Evolutionary conservation across 2,113 vertebrate species (phyloP).

Genomic region (Bolborhynchus lineola): DNA sequence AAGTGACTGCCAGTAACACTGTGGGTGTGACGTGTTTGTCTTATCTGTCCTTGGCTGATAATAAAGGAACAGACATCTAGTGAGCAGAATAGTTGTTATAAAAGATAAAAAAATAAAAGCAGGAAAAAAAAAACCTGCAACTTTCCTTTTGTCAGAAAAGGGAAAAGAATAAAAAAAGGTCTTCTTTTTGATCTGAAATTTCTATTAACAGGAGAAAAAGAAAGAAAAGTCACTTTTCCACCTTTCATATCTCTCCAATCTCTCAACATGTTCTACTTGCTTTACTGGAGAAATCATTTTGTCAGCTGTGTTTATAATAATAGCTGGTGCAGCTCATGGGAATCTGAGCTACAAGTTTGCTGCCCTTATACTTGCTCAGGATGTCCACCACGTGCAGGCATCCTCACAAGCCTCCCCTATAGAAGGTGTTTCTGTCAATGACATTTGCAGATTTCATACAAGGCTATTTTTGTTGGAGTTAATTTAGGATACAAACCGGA

Average conservation of each 20-base stretch:
- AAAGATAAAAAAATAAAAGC: neutral
- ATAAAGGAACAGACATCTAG: neutral
- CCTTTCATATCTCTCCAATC: neutral
- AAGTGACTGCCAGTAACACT: neutral
- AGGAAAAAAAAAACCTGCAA: neutral
- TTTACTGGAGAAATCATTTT: conserved; percentile 38
- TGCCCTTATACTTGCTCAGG: conserved; percentile 14
- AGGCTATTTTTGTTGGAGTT: conserved; percentile 27
- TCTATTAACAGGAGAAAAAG: neutral
- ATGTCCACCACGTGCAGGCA: neutral
- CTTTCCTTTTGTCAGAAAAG: neutral
- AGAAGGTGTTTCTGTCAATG: neutral
- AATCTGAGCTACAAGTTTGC: conserved; percentile 46
- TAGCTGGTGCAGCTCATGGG: conserved; percentile 54
- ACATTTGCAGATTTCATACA: conserved; percentile 1
- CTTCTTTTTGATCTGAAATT: neutral
- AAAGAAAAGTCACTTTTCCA: neutral
- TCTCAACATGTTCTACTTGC: neutral
- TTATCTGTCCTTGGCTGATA: conserved; percentile 36
- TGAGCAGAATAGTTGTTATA: neutral
- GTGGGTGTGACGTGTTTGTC: neutral
- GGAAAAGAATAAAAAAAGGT: neutral
- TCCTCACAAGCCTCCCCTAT: neutral
- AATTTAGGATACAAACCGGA: conserved; percentile 28
- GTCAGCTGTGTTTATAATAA: conserved; percentile 70